Evolutionary conservation across 2,113 vertebrate genomes (phyloP), one percentile per base, ranked within the genome.

Genomic region (Mola mola): DNA sequence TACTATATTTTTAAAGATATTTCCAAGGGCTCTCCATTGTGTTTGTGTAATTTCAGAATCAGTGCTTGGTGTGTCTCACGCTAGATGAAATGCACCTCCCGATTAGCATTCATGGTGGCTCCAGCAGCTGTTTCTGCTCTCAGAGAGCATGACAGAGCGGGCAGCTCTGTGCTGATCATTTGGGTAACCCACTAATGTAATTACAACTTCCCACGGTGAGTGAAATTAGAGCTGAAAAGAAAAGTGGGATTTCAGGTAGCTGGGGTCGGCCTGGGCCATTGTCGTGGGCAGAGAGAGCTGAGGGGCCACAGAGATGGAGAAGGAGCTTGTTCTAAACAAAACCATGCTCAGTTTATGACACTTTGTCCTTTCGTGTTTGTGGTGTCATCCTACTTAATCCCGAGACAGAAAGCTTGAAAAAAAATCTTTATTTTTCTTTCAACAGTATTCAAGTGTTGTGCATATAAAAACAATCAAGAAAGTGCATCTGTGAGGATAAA

Each of bases 181-280:
- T 28, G 24, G 28, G 88, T 81, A 90, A 90, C 83, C 73, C 66
- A 79, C 89, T 43, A 75, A 83, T 41, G 34, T 84, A 89, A 90
- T 89, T 83, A 86, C 72, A 70, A 78, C 83, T 87, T 82, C 87
- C 84, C 88, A 87, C 83, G 68, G 42, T 61, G 72, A 60, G 69
- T 77, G 84, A 87, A 87, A 85, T 76, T 42, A 66, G 84, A 87
- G 76, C 78, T 73, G 12, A 42, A 59, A 28, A 42, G 58, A 67
- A 42, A 77, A 69, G 67, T 19, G 40, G 64, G 67, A 74, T 74
- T 77, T 63, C 75, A 83, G 70, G 78, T 84, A 65, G 47, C 53
- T 6, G 73, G 33, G 57, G 60, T 52, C 12, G 19, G 28, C 16
- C 62, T 28, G 65, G 70, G 70, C 81, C 75, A 75, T 66, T 76